Evolutionary conservation across 2,888 invertebrate genomes (phyloP).

Genomic region (Drosophila histrio): DNA sequence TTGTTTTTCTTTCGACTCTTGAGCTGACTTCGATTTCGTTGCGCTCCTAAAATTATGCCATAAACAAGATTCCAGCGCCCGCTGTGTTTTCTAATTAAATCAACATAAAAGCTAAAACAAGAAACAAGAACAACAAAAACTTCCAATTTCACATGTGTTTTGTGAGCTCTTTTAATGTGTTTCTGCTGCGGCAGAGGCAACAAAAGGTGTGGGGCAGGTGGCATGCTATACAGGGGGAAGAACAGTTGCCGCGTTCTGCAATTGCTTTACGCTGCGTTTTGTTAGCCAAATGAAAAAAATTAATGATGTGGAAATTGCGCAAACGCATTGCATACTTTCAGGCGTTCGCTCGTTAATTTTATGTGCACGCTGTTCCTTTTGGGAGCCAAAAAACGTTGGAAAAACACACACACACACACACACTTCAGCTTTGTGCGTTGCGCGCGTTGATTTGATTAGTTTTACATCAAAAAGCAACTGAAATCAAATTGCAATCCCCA

Average conservation of each 20-base stretch:
- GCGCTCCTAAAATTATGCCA: constrained; percentile 71
- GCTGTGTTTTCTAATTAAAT: constrained; percentile 76
- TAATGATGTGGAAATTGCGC: constrained; percentile 77
- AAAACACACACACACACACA: background rate
- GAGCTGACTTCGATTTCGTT: constrained; percentile 42
- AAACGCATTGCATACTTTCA: constrained; percentile 53
- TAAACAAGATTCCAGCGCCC: constrained; percentile 59
- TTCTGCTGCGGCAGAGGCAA: constrained; percentile 1
- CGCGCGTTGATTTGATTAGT: constrained; percentile 51
- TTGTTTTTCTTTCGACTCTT: constrained; percentile 1
- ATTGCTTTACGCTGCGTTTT: constrained; percentile 33
- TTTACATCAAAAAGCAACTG: constrained; percentile 46
- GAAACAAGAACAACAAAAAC: constrained; percentile 11
- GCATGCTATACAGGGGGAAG: background rate
- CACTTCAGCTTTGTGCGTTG: constrained; percentile 1
- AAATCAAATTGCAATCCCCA: constrained; percentile 28
- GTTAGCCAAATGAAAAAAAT: constrained; percentile 51
- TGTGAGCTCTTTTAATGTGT: constrained; percentile 48
- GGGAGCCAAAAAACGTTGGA: background rate
- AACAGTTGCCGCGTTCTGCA: constrained; percentile 26
- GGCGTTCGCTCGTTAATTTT: constrained; percentile 51
- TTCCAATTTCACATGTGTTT: constrained; percentile 40
- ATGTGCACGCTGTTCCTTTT: constrained; percentile 19
- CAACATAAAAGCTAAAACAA: constrained; percentile 60
- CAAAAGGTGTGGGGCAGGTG: constrained; percentile 10